Conservation (phyloP, 2,113 vertebrate species). For the Montifringilla adamsi region DNA sequence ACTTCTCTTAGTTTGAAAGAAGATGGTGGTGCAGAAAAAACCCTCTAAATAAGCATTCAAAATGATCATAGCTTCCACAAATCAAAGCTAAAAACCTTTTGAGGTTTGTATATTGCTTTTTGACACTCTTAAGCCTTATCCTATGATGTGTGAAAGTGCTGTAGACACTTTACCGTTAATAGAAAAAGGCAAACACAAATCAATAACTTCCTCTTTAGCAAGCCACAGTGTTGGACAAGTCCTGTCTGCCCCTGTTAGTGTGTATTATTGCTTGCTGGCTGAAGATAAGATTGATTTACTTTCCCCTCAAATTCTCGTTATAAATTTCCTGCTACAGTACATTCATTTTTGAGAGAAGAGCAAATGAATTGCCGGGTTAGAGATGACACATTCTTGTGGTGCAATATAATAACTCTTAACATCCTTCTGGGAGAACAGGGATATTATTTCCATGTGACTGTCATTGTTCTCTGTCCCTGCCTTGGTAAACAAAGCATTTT, state of each 20-base stretch:
- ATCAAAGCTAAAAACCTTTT: not conserved
- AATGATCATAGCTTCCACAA: constrained; percentile 2
- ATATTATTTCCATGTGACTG: not conserved
- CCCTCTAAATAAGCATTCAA: not conserved
- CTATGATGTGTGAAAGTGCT: constrained; percentile 33
- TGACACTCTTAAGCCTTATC: constrained; percentile 4
- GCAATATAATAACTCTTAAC: not conserved
- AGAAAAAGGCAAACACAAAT: constrained; percentile 51
- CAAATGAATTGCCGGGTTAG: not conserved
- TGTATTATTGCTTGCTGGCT: not conserved
- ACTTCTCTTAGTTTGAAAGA: not conserved
- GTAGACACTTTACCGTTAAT: not conserved
- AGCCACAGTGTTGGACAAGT: not conserved
- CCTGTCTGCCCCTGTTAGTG: not conserved
- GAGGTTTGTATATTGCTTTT: constrained; percentile 29
- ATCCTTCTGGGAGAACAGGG: not conserved
- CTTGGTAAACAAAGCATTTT: not conserved
- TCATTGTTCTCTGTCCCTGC: not conserved
- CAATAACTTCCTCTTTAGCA: constrained; percentile 22
- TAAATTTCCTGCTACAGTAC: not conserved
- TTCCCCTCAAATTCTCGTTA: not conserved
- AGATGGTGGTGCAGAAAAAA: not conserved
- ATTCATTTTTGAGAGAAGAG: constrained; percentile 9
- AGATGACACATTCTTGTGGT: not conserved
- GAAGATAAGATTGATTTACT: constrained; percentile 41